These are phyloP conservation scores for Argya squamiceps DNA, from an alignment of 2,797 vertebrate species.

Conservation along the genomic window DNA sequence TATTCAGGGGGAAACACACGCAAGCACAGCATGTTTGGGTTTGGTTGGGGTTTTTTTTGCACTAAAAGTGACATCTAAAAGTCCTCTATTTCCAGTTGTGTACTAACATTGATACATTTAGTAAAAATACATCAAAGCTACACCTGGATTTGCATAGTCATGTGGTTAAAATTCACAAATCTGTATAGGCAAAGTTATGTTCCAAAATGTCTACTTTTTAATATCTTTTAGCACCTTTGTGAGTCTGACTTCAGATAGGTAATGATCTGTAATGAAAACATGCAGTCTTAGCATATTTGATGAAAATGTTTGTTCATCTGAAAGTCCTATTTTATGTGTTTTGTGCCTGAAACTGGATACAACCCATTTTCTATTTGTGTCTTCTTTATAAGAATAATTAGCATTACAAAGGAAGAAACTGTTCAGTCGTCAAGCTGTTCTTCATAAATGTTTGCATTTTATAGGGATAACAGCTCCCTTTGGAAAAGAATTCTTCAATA, in stretches of 20 bases:
- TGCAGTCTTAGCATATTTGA: not conserved
- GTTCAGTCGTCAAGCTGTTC: constrained; percentile 23
- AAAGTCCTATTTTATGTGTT: not conserved
- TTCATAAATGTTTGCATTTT: constrained; percentile 34
- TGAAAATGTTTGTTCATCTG: not conserved
- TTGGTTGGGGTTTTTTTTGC: accelerated
- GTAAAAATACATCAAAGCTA: not conserved
- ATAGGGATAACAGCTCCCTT: not conserved
- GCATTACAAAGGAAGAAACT: constrained; percentile 15
- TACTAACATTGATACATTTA: not conserved
- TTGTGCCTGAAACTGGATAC: not conserved
- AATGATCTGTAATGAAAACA: not conserved
- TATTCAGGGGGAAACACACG: not conserved
- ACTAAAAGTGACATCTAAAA: not conserved
- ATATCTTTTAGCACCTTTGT: not conserved
- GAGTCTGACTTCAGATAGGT: not conserved
- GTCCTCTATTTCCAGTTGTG: not conserved
- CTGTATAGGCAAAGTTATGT: not conserved
- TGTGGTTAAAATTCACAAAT: not conserved
- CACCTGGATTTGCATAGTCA: not conserved
- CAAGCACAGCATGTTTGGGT: not conserved
- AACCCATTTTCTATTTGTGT: not conserved
- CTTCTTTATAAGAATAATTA: constrained; percentile 41
- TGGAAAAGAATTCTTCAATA: constrained; percentile 20
- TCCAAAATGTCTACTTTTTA: not conserved